Evolutionary conservation across 2,113 vertebrate genomes (phyloP), one percentile per base, ranked within the genome.

Genomic region (Tupaia tana): DNA sequence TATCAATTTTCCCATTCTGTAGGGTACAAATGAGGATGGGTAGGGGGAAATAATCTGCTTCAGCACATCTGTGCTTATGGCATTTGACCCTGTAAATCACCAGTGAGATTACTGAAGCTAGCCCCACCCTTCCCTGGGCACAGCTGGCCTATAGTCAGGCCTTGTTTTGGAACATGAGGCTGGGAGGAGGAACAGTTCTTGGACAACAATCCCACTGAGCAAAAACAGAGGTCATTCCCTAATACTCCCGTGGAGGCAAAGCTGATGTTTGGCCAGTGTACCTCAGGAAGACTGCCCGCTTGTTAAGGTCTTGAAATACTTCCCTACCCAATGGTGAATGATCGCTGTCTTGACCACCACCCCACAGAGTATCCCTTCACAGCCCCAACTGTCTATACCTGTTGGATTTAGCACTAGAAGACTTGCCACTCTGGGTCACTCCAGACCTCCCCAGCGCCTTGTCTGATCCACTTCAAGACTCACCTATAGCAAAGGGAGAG

Each of bases 121-220:
- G 5, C 7, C 10, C 27, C 2, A 0, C 15, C 31, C 58, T 29
- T 31, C 59, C 64, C 20, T 58, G 9, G 34, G 5, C 2, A 27
- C 29, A 64, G 19, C 18, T 9, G 34, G 20, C 2, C 29, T 31
- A 7, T 34, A 67, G 16, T 16, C 58, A 61, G 0, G 1, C 27
- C 58, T 85, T 14, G 9, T 14, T 58, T 66, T 24, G 20, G 71
- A 67, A 7, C 27, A 2, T 18, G 7, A 5, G 29, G 11, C 4
- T 29, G 15, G 15, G 24, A 58, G 66, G 63, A 84, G 4, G 20
- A 90, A 80, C 12, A 19, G 1, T 81, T 61, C 43, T 91, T 82
- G 12, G 24, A 64, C 11, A 22, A 59, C 92, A 18, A 84, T 10
- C 34, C 43, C 22, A 16, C 27, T 61, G 15, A 14, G 13, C 34